Base-by-base conservation (phyloP, 1,140 invertebrate genomes). In the Pararge aegeria region DNA sequence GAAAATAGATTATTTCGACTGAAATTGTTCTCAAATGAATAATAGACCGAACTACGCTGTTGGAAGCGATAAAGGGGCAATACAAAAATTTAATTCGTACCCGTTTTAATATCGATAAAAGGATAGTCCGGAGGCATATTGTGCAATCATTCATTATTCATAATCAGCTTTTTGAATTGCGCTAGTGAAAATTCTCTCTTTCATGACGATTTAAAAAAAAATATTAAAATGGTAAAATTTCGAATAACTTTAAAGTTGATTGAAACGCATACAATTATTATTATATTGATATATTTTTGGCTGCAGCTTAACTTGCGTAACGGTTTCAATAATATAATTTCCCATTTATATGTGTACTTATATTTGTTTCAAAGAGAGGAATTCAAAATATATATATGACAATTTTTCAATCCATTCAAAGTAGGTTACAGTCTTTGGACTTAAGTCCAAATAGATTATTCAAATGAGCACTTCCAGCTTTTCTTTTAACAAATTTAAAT, bases 1-100 rank as follows among this genome's bases (percentile, higher is more conserved):
- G 56, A 21, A 59, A 44, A 59, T 52, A 44, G 49, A 59, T 52
- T 59, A 52, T 50, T 44, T 59, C 27, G 55, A 42, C 40, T 59
- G 56, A 52, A 59, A 52, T 50, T 46, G 50, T 46, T 42, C 40
- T 50, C 49, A 56, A 42, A 46, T 52, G 48, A 52, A 59, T 59
- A 59, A 34, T 44, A 52, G 30, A 19, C 40, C 19, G 38, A 44
- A 59, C 27, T 46, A 46, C 16, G 38, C 46, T 59, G 56, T 37
- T 59, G 56, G 42, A 58, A 44, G 56, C 56, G 38, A 59, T 59
- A 59, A 59, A 46, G 27, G 37, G 37, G 18, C 1, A 48, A 20
- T 37, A 38, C 30, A 52, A 52, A 59, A 52, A 52, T 48, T 59
- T 44, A 52, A 52, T 56, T 56, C 44, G n/a, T 15, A 16, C 13